Base-by-base conservation (phyloP, 2,888 invertebrate genomes). In the Urechis unicinctus region DNA sequence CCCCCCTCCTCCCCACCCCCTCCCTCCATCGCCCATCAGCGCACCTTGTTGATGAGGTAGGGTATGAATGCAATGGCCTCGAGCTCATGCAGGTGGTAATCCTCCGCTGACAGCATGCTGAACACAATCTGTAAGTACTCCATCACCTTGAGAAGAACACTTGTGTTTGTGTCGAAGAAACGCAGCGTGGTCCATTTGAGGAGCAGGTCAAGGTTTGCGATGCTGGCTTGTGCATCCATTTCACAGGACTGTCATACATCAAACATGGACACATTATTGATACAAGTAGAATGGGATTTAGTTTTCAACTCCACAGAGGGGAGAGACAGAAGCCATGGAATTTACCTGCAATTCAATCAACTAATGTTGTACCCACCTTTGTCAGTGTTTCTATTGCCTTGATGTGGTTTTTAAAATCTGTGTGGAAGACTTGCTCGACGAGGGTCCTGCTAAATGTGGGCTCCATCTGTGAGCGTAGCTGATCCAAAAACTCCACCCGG, bases 161-260 rank as follows among this genome's bases (percentile, higher is more conserved):
- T 93, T 9, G 97, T 96, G 81, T 98, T 98, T 26, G 97, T 98
- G 80, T 98, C 97, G 72, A 95, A 97, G 81, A 98, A 98, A 58
- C 97, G 83, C 48, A 98, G 80, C 0, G 96, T 95, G 66, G 95
- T 78, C 97, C 97, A 98, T 77, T 95, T 95, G 47, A 98, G 83
- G 54, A 98, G 88, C 60, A 98, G 81, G 81, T 98, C 98, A 60
- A 95, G 82, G 81, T 97, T 97, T 24, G 88, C 86, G 64, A 91
- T 85, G 44, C 94, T 83, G 0, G 91, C 88, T 66, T 86, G 84
- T 17, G 36, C 28, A 17, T 22, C 46, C 9, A 28, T 43, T n/a
- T 54, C 56, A 45, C 47, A 41, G 13, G 36, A 41, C 60, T 60
- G 36, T 2, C 9, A n/a, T 9, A 6, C 17, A 17, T 6, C 6